These are phyloP conservation scores for Dimorphilus gyrociliatus DNA, from an alignment of 2,888 invertebrate species.

Conservation along the genomic window DNA sequence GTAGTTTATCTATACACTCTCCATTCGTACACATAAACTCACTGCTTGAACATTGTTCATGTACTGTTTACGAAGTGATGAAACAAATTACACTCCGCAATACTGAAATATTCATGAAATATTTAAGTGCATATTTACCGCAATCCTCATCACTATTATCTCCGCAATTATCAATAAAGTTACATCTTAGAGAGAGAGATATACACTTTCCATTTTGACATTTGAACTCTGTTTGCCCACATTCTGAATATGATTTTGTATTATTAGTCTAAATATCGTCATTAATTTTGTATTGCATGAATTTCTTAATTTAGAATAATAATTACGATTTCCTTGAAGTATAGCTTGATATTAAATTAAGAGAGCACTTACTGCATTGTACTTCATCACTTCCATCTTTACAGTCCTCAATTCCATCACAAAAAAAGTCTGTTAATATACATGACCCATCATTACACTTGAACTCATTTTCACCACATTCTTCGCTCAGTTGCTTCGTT, in stretches of 20 bases:
- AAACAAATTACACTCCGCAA: too few relatives aligned
- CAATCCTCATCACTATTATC: slow-evolving; percentile 7
- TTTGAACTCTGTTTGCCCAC: slow-evolving; percentile 1
- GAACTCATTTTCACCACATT: slow-evolving; percentile 6
- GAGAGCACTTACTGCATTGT: too few relatives aligned
- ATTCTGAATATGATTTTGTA: too few relatives aligned
- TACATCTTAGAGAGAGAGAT: slow-evolving; percentile 2
- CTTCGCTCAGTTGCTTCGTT: neutral
- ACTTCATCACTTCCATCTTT: too few relatives aligned
- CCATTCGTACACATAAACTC: slow-evolving; percentile 14
- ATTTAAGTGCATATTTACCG: slow-evolving; percentile 3
- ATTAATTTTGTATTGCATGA: too few relatives aligned
- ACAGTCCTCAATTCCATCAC: slow-evolving; percentile 6
- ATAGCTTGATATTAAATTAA: too few relatives aligned
- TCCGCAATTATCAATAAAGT: neutral
- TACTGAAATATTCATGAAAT: too few relatives aligned
- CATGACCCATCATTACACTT: slow-evolving; percentile 6
- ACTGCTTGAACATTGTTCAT: slow-evolving; percentile 1
- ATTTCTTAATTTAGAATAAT: too few relatives aligned
- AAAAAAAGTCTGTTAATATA: slow-evolving; percentile 5
- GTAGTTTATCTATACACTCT: slow-evolving; percentile 17
- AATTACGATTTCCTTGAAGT: too few relatives aligned
- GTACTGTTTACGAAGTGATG: too few relatives aligned
- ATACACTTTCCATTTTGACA: too few relatives aligned
- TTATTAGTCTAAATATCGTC: too few relatives aligned